These are phyloP conservation scores for Acanthosepion esculentum DNA, from an alignment of 2,888 invertebrate genomes.

Conservation along the genomic window DNA sequence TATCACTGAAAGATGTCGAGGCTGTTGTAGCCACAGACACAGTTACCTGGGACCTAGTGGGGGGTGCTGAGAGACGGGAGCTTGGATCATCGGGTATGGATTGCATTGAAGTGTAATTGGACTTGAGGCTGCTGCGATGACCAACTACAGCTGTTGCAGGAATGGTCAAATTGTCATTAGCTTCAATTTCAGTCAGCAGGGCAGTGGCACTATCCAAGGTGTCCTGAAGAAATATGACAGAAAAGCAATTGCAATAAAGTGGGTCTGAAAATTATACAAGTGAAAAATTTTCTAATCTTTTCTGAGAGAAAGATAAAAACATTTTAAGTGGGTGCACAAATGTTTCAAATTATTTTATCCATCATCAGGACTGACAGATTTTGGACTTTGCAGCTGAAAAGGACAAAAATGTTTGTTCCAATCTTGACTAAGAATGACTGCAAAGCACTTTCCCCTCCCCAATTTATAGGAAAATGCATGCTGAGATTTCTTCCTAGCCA, in stretches of 20 bases:
- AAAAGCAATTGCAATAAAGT: neutral
- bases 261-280: neutral
- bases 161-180: slow-evolving; percentile 53
- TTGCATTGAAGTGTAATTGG: neutral
- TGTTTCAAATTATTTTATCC: too few relatives aligned
- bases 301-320: too few relatives aligned
- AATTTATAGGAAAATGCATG: too few relatives aligned
- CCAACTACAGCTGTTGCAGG: slow-evolving; percentile 47
- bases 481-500: too few relatives aligned
- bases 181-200: slow-evolving; percentile 74
- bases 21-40: neutral
- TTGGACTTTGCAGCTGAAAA: too few relatives aligned
- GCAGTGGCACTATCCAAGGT: slow-evolving; percentile 77
- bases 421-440: too few relatives aligned
- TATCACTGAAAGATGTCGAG: neutral
- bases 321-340: too few relatives aligned
- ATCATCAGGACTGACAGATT: too few relatives aligned
- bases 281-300: too few relatives aligned
- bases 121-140: neutral
- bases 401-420: too few relatives aligned
- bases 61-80: neutral
- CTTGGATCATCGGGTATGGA: neutral
- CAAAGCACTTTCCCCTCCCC: too few relatives aligned
- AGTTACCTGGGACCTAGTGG: neutral
- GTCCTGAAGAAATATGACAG: slow-evolving; percentile 64